Evolutionary conservation across 2,797 vertebrate species (phyloP), one percentile per base, ranked within the genome.

Genomic region (Protonibea diacanthus): DNA sequence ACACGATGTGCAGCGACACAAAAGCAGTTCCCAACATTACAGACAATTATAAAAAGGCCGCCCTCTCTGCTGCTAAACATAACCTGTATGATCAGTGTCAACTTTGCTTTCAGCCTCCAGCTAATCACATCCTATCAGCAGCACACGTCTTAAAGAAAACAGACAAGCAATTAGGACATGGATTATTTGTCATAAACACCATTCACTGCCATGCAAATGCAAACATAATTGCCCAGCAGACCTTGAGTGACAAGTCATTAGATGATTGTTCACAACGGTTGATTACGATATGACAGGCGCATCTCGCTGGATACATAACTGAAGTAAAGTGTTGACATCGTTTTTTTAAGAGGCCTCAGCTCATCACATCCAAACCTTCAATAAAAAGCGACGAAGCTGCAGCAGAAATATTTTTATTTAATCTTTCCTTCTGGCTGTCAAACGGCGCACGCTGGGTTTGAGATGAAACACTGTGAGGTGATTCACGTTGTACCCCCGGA

Each of bases 181-280:
- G 85, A 71, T 93, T 93, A 92, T 95, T 95, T 95, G 94, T 94
- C 93, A 94, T 94, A 94, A 94, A 94, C 95, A 93, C 91, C 93
- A 93, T 90, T 92, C 93, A 88, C 89, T 89, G 92, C 91, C 84
- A 94, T 94, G 94, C 94, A 94, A 96, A 96, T 95, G 94, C 89
- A 84, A 38, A 74, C 93, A 91, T 95, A 96, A 96, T 95, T 96
- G 93, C 95, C 92, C 93, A 86, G 92, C 93, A 94, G 91, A 89
- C 88, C 92, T 91, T 96, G 95, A 96, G 94, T 95, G 95, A 96
- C 95, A 94, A 92, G 95, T 93, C 94, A 95, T 95, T 95, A 94
- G 91, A 90, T 95, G 95, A 96, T 95, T 95, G 94, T 95, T 94
- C 90, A 78, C 90, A 88, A 93, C 89, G 88, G 93, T 91, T 96